phyloP scores from a whole-genome alignment of 2,113 vertebrate genomes.

The Ictalurus punctatus region DNA sequence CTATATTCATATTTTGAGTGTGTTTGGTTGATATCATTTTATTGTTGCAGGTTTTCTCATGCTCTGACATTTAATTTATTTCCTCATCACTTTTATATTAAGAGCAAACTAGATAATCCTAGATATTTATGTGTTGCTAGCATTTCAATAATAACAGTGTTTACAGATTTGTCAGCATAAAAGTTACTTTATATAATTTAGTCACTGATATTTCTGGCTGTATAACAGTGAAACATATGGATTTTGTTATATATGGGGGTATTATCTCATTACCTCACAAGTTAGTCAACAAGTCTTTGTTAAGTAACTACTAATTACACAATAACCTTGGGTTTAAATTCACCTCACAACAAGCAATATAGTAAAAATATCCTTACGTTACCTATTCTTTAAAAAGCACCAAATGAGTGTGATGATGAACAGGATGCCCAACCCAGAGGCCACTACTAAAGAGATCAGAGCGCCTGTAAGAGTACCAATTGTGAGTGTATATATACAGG shows the following conservation, averaged over 20 bases:
- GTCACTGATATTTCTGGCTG: background rate
- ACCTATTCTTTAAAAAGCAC: conserved; percentile 82
- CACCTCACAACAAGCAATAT: background rate
- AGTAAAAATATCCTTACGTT: conserved; percentile 47
- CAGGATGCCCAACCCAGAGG: conserved; percentile 71
- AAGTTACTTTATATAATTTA: background rate
- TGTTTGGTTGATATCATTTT: background rate
- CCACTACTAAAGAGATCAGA: conserved; percentile 70
- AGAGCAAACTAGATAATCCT: background rate
- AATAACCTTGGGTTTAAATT: background rate
- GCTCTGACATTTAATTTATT: background rate
- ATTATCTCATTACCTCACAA: background rate
- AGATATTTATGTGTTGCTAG: background rate
- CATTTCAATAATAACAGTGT: background rate
- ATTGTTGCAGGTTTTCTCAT: background rate
- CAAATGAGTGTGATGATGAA: conserved; percentile 67
- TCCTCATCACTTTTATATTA: background rate
- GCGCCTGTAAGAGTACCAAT: conserved; percentile 71
- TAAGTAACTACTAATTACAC: background rate
- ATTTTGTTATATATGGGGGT: background rate
- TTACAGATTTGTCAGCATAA: background rate
- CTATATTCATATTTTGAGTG: background rate
- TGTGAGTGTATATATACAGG: background rate
- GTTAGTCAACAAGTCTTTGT: background rate
- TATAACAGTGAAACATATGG: background rate